phyloP scores from a whole-genome alignment of 2,113 vertebrate species.

The Menura novaehollandiae region DNA sequence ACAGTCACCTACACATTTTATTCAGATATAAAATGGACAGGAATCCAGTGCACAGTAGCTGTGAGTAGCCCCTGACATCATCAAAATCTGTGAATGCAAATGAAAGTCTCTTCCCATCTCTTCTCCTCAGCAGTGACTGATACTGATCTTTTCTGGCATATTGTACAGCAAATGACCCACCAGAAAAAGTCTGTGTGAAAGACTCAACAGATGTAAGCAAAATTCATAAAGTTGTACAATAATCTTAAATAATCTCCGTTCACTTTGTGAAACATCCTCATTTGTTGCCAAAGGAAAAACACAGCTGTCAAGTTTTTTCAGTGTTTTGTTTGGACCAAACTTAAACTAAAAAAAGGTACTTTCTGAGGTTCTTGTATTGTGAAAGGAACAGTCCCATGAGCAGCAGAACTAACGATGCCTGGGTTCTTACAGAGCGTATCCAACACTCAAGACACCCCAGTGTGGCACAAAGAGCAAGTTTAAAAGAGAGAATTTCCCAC shows the following conservation, averaged over 20 bases:
- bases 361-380: background rate
- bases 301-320: background rate
- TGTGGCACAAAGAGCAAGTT: background rate
- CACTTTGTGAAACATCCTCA: background rate
- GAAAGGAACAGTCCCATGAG: background rate
- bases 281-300: background rate
- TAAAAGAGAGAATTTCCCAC: slow-evolving; percentile 24
- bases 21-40: background rate
- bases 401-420: background rate
- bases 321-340: background rate
- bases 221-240: background rate
- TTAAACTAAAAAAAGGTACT: background rate
- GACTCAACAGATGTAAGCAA: background rate
- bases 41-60: background rate
- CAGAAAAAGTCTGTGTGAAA: background rate
- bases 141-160: background rate
- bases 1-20: background rate
- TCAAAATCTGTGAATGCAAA: background rate
- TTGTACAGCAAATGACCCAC: background rate
- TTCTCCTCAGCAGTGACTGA: background rate
- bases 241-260: background rate
- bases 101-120: background rate
- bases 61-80: background rate
- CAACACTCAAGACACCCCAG: background rate
- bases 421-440: background rate